phyloP scores from a whole-genome alignment of 2,113 vertebrate genomes.

The Rhineura floridana region DNA sequence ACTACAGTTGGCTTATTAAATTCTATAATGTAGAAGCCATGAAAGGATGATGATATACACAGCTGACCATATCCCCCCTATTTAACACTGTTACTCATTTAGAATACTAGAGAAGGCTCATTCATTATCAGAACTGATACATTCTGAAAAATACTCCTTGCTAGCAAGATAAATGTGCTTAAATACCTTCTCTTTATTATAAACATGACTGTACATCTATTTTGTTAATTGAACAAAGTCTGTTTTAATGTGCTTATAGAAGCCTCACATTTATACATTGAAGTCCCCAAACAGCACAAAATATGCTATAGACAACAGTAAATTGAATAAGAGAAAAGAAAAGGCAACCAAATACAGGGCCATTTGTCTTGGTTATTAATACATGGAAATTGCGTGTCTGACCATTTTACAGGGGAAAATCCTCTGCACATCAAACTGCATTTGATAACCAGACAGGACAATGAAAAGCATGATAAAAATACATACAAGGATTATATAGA shows the following conservation, averaged over 20 bases:
- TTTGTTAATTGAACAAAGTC: constrained; percentile 66
- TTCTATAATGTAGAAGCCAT: constrained; percentile 53
- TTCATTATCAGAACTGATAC: constrained; percentile 69
- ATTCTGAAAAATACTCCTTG: constrained; percentile 69
- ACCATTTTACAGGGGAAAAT: constrained; percentile 46
- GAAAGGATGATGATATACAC: constrained; percentile 63
- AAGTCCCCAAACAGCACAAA: constrained; percentile 31
- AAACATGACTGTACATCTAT: constrained; percentile 68
- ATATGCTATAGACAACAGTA: constrained; percentile 47
- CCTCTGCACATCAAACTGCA: constrained; percentile 30
- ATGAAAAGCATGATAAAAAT: constrained; percentile 25
- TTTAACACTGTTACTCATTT: constrained; percentile 62
- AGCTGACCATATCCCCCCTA: constrained; percentile 52
- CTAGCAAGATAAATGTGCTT: constrained; percentile 67
- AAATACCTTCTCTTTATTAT: constrained; percentile 60
- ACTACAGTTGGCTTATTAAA: constrained; percentile 67
- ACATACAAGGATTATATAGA: background rate
- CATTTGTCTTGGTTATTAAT: constrained; percentile 40
- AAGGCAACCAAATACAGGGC: constrained; percentile 16
- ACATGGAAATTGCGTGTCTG: constrained; percentile 43
- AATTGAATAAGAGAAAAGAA: constrained; percentile 25
- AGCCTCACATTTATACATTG: constrained; percentile 26
- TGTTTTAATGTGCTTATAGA: constrained; percentile 53
- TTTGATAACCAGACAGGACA: constrained; percentile 44
- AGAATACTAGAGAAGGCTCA: constrained; percentile 57